These are phyloP conservation scores for Mythimna ferrago DNA, from an alignment of 2,888 invertebrate species.

Conservation along the genomic window DNA sequence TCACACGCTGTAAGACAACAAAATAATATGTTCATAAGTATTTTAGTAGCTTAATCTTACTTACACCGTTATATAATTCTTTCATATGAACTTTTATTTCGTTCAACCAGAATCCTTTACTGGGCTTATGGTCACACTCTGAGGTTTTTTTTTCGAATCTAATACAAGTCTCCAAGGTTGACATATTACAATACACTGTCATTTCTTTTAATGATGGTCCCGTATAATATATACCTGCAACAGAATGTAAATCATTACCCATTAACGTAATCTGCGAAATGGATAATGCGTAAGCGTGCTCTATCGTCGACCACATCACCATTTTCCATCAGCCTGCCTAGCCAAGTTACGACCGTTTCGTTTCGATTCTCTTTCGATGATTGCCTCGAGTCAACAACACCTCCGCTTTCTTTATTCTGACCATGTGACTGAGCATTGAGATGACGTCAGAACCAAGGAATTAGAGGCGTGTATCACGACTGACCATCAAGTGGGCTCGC, in stretches of 20 bases:
- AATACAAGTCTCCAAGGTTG: slow-evolving; percentile 25
- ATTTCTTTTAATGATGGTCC: neutral
- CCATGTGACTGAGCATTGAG: too few relatives aligned
- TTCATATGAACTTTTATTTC: slow-evolving; percentile 13
- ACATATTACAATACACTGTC: slow-evolving; percentile 37
- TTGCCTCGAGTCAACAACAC: too few relatives aligned
- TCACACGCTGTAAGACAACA: neutral
- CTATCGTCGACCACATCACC: too few relatives aligned
- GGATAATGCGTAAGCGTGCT: too few relatives aligned
- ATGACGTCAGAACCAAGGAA: too few relatives aligned
- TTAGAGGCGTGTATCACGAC: too few relatives aligned
- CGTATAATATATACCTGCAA: slow-evolving; percentile 25
- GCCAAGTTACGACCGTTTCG: too few relatives aligned
- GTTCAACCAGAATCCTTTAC: slow-evolving; percentile 28
- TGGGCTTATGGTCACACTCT: neutral
- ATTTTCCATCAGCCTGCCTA: too few relatives aligned
- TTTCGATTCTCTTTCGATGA: too few relatives aligned
- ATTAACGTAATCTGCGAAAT: neutral
- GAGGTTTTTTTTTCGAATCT: neutral
- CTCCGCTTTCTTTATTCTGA: too few relatives aligned
- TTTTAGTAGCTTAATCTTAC: neutral
- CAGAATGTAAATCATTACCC: neutral
- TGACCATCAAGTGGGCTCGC: too few relatives aligned
- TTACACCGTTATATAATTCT: slow-evolving; percentile 15
- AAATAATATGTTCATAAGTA: neutral